A percentile compares a stretch with the other conserved stretches of the same genome.
These are phyloP conservation scores for Podiceps cristatus DNA, from an alignment of 2,113 vertebrate species.

Conservation along the genomic window DNA sequence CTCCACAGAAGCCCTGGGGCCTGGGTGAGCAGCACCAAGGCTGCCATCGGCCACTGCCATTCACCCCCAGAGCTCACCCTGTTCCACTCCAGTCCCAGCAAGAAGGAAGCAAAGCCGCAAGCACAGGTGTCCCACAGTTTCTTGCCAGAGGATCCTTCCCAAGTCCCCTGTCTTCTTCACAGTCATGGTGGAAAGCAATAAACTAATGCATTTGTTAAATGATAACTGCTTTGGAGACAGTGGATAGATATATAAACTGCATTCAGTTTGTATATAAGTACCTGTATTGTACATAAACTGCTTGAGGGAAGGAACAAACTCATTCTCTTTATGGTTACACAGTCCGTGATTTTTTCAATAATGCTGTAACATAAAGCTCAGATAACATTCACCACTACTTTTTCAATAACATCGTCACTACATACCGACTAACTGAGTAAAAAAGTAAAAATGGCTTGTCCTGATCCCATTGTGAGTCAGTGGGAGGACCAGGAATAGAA, in stretches of 20 bases:
- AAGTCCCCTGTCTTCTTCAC: not conserved
- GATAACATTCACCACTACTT: not conserved
- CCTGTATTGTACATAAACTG: not conserved
- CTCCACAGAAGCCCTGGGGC: not conserved
- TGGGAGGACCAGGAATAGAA: not conserved
- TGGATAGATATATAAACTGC: not conserved
- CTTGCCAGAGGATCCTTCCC: not conserved
- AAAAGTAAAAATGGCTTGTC: not conserved
- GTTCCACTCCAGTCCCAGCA: not conserved
- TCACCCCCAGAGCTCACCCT: not conserved
- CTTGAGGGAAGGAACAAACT: not conserved
- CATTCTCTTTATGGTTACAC: slow-evolving; percentile 15
- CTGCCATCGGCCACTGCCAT: not conserved
- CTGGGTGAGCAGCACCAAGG: not conserved
- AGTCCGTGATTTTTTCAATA: not conserved
- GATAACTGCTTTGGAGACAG: not conserved
- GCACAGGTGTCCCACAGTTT: not conserved
- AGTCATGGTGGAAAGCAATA: not conserved
- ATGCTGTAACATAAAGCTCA: not conserved
- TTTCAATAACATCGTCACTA: not conserved
- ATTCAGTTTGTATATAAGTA: not conserved
- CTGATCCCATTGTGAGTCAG: not conserved
- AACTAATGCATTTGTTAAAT: not conserved
- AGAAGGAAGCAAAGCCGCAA: not conserved
- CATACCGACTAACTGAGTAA: not conserved